Evolutionary conservation across 2,113 vertebrate species (phyloP).

Genomic region (Podiceps cristatus): DNA sequence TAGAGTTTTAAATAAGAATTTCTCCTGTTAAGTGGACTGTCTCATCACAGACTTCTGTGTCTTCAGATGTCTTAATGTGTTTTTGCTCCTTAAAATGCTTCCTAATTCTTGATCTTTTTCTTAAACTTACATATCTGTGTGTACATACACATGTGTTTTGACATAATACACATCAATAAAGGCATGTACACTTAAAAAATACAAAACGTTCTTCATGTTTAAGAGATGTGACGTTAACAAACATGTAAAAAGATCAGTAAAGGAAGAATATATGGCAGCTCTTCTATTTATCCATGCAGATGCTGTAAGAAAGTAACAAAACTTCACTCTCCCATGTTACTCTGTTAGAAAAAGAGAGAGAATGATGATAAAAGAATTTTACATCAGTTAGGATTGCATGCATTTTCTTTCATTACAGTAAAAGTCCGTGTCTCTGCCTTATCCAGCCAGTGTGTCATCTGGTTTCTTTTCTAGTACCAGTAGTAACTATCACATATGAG

Average conservation of each 20-base stretch:
- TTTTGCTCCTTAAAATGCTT: neutral
- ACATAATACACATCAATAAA: neutral
- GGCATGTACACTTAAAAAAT: neutral
- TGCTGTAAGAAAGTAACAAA: neutral
- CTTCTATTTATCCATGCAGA: fast-evolving
- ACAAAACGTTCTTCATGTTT: fast-evolving
- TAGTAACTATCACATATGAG: neutral
- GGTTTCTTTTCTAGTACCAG: neutral
- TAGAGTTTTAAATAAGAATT: neutral
- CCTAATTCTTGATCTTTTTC: neutral
- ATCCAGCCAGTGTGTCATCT: neutral
- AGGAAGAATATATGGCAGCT: neutral
- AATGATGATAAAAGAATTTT: neutral
- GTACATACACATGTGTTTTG: fast-evolving
- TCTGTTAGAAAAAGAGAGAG: neutral
- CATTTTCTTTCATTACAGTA: neutral
- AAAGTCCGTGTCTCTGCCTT: neutral
- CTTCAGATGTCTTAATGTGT: neutral
- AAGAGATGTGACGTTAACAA: neutral
- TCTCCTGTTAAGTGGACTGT: neutral
- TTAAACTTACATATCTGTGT: neutral
- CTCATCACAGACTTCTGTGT: neutral
- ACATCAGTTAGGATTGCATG: neutral
- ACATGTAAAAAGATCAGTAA: neutral
- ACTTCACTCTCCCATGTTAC: neutral